Evolutionary conservation across 1,140 invertebrate species (phyloP), one percentile per base, ranked within the genome.

Genomic region (Drosophila burlai): DNA sequence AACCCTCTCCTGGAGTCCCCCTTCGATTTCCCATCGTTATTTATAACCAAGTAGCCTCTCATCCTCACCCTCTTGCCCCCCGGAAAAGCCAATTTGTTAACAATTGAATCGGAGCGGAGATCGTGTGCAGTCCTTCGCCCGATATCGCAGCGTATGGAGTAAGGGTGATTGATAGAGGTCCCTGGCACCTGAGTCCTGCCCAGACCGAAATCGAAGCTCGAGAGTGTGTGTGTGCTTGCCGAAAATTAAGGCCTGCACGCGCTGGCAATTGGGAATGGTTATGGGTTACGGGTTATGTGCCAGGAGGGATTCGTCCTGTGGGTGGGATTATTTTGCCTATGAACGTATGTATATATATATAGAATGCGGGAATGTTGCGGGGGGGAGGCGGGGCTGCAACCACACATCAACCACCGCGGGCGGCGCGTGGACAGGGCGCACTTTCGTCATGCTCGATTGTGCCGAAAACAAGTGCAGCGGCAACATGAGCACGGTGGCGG

Each of bases 401-500:
- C 76, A 54, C 66, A 72, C 54, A 72, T 43, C 85, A 84, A 89
- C 84, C 85, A 89, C 84, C 84, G 78, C 45, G 58, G 74, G 67
- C 65, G 73, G 63, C 84, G 77, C 78, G 84, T 89, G 84, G 84
- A 81, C 81, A 89, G 74, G 61, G 81, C 75, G 81, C 79, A 74
- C 69, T 81, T 76, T 90, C 72, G 85, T 85, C 80, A 91, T 90
- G 85, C 86, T 90, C 86, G 86, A 90, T 90, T 90, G 85, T 90
- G 81, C 79, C 76, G 85, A 82, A 85, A 90, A 90, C 85, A 85
- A 90, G 84, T 87, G 84, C 49, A 83, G 60, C 68, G 69, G 45
- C 52, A 55, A 42, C 43, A 58, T 55, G 52, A 47, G 45, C 24
- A 43, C 34, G 8, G 60, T 65, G 69, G 60, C 68, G 69, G 47